phyloP scores from a whole-genome alignment of 2,888 invertebrate genomes.

The Cephus spinipes region DNA sequence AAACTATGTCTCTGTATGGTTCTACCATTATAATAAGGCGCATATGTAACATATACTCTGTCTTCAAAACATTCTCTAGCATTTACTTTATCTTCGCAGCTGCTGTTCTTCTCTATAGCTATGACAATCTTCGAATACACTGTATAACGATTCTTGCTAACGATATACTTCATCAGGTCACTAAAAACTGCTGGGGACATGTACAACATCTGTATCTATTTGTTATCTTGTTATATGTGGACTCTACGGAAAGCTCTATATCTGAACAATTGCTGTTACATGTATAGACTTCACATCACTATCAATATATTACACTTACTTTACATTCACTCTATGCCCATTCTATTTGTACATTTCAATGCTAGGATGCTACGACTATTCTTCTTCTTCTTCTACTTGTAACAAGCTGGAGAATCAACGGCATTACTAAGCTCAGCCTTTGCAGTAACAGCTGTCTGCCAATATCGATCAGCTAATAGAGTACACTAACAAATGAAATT shows the following conservation, averaged over 20 bases:
- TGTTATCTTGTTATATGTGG: background rate
- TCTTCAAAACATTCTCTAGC: background rate
- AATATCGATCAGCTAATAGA: background rate
- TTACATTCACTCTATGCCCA: background rate
- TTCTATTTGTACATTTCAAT: background rate
- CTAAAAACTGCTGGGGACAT: background rate
- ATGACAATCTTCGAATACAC: background rate
- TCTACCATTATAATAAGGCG: background rate
- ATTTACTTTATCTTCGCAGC: background rate
- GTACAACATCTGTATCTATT: background rate
- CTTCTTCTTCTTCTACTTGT: background rate
- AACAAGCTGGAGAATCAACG: background rate
- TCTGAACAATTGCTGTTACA: background rate
- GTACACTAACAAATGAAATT: slow-evolving; percentile 7
- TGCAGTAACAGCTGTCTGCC: background rate
- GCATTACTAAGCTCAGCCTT: background rate
- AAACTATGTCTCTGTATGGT: background rate
- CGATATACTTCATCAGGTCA: background rate
- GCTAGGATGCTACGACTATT: background rate
- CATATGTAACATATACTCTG: background rate
- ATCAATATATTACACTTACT: background rate
- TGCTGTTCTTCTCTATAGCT: background rate
- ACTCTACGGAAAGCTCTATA: background rate
- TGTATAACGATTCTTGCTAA: background rate
- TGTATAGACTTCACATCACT: background rate